phyloP scores from a whole-genome alignment of 2,797 vertebrate genomes.

The Pseudochirops cupreus region DNA sequence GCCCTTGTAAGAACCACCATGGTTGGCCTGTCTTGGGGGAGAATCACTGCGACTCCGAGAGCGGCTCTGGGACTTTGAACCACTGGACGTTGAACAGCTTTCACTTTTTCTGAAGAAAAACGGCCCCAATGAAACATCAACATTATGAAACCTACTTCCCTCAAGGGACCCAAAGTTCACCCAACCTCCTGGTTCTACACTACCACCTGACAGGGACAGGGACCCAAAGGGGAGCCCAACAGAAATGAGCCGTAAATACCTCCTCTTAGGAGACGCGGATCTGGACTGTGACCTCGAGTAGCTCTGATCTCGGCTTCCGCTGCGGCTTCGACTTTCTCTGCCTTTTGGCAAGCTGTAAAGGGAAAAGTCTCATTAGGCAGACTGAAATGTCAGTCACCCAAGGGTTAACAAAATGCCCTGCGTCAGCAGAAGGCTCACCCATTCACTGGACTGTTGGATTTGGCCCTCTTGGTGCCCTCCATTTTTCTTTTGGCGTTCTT shows the following conservation, averaged over 20 bases:
- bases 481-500: slow-evolving; percentile 87
- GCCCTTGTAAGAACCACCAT: slow-evolving; percentile 78
- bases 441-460: slow-evolving; percentile 85
- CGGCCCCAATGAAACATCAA: neutral
- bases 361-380: neutral
- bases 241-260: slow-evolving; percentile 67
- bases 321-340: slow-evolving; percentile 85
- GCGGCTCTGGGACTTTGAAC: slow-evolving; percentile 88
- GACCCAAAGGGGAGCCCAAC: neutral
- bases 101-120: slow-evolving; percentile 83
- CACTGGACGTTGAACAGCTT: slow-evolving; percentile 86
- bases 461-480: slow-evolving; percentile 82
- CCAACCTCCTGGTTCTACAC: neutral
- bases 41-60: slow-evolving; percentile 89
- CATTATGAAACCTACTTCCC: neutral
- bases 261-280: slow-evolving; percentile 86
- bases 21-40: slow-evolving; percentile 84
- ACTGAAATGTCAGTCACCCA: fast-evolving
- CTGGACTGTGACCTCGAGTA: slow-evolving; percentile 85
- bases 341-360: slow-evolving; percentile 84
- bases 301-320: slow-evolving; percentile 86
- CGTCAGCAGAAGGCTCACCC: slow-evolving; percentile 79
- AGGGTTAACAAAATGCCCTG: fast-evolving
- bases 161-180: neutral
- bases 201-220: neutral